phyloP scores from a whole-genome alignment of 2,888 invertebrate genomes.

The Campoletis raptor region DNA sequence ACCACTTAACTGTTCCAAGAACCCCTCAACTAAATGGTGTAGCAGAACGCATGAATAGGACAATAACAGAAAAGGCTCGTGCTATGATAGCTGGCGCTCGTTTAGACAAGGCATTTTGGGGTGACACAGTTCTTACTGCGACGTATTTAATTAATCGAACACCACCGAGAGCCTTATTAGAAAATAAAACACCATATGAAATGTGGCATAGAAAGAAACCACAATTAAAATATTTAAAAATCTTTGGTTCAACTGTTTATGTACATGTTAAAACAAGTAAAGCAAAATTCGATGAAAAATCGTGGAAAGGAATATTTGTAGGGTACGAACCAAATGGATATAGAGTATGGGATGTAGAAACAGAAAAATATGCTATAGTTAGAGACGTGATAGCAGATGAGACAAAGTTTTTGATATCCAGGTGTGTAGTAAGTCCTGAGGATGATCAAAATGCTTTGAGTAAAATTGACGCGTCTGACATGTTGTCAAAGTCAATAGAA shows the following conservation, averaged over 20 bases:
- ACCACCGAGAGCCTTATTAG: slow-evolving; percentile 52
- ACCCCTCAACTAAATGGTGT: slow-evolving; percentile 61
- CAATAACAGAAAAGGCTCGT: slow-evolving; percentile 52
- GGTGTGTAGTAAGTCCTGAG: neutral
- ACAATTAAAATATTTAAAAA: slow-evolving; percentile 73
- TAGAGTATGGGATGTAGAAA: slow-evolving; percentile 77
- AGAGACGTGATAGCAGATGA: slow-evolving; percentile 80
- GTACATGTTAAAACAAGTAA: slow-evolving; percentile 77
- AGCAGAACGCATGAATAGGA: slow-evolving; percentile 78
- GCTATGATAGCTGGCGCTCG: slow-evolving; percentile 54
- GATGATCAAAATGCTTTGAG: neutral
- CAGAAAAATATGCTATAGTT: slow-evolving; percentile 73
- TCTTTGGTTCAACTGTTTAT: slow-evolving; percentile 78
- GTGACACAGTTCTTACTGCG: slow-evolving; percentile 41
- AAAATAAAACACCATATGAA: slow-evolving; percentile 79
- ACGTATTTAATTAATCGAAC: slow-evolving; percentile 50
- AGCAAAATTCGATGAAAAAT: slow-evolving; percentile 78
- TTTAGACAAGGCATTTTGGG: slow-evolving; percentile 48
- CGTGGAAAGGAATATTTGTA: slow-evolving; percentile 78
- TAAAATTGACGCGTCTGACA: slow-evolving; percentile 1
- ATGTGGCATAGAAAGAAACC: slow-evolving; percentile 79
- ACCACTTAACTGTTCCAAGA: slow-evolving; percentile 4
- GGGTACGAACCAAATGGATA: slow-evolving; percentile 81
- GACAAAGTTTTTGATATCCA: slow-evolving; percentile 69
- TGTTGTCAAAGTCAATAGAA: neutral